Evolutionary conservation across 1,140 invertebrate species (phyloP).

Genomic region (Drosophila kohkoa): DNA sequence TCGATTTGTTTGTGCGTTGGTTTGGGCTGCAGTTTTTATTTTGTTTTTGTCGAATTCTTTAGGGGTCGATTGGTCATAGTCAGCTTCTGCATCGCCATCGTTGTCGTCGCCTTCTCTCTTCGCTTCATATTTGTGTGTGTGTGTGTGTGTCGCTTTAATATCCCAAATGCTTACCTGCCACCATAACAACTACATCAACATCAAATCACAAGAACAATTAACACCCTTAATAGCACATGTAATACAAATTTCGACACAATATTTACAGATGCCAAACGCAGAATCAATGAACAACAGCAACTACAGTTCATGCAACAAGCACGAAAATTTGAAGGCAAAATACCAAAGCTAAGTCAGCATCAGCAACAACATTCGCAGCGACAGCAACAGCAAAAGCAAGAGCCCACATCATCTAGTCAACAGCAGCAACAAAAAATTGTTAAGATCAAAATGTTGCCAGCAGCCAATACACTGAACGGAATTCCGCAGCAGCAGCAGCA

Average conservation of each 20-base stretch:
- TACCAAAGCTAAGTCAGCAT: constrained; percentile 83
- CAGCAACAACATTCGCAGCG: constrained; percentile 66
- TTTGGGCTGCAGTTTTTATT: constrained; percentile 51
- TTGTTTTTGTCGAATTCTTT: constrained; percentile 3
- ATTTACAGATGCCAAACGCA: constrained; percentile 76
- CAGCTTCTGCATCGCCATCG: constrained; percentile 3
- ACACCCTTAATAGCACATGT: constrained; percentile 15
- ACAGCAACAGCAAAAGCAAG: constrained; percentile 25
- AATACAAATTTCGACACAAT: constrained; percentile 55
- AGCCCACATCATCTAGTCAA: constrained; percentile 76
- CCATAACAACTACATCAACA: constrained; percentile 46
- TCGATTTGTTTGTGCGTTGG: constrained; percentile 36
- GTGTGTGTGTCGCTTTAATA: constrained; percentile 44
- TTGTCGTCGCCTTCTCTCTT: constrained; percentile 14
- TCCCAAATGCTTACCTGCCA: constrained; percentile 41
- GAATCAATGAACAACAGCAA: constrained; percentile 57
- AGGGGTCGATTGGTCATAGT: constrained; percentile 12
- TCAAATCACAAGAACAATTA: constrained; percentile 30
- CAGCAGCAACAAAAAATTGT: constrained; percentile 74
- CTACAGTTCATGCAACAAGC: constrained; percentile 79
- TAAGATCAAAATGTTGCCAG: constrained; percentile 78
- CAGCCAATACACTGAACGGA: constrained; percentile 78
- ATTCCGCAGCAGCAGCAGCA: constrained; percentile 71
- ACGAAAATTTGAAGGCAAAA: constrained; percentile 83
- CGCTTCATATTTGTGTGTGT: constrained; percentile 45